phyloP scores from a whole-genome alignment of 2,888 invertebrate genomes.

The Masnerella sp. region DNA sequence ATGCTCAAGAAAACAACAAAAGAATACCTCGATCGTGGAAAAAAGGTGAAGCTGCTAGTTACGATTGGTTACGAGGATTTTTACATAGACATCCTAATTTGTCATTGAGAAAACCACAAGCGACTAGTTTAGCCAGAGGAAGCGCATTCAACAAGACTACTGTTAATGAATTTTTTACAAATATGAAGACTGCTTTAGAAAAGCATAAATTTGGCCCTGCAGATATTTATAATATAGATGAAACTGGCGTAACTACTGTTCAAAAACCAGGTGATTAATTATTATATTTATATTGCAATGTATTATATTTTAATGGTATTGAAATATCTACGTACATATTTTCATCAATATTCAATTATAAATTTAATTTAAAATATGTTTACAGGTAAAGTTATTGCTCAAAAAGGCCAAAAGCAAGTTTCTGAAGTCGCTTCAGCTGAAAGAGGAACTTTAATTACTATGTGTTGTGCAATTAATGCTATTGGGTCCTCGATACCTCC shows the following conservation, averaged over 20 bases:
- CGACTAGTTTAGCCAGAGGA: background rate
- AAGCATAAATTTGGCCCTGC: background rate
- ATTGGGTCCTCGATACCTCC: slow-evolving; percentile 54
- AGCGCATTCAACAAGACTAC: slow-evolving; percentile 1
- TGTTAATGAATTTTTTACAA: background rate
- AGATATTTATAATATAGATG: slow-evolving; percentile 6
- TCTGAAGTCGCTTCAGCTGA: slow-evolving; percentile 61
- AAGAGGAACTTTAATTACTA: slow-evolving; percentile 60
- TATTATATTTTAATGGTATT: too few relatives aligned
- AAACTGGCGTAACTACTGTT: slow-evolving; percentile 2
- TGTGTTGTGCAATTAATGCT: slow-evolving; percentile 55
- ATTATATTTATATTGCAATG: too few relatives aligned
- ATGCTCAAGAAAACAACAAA: too few relatives aligned
- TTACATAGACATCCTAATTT: background rate
- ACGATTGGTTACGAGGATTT: background rate
- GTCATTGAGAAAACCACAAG: slow-evolving; percentile 5
- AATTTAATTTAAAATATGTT: too few relatives aligned
- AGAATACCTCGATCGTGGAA: too few relatives aligned
- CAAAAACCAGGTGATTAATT: too few relatives aligned
- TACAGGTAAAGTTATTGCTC: slow-evolving; percentile 5
- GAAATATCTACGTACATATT: too few relatives aligned
- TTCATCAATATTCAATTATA: slow-evolving; percentile 1
- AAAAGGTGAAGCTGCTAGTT: too few relatives aligned
- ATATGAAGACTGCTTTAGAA: background rate
- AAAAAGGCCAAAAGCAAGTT: slow-evolving; percentile 54